Conservation (phyloP, 2,888 invertebrate species). For the Melitaea athalia region DNA sequence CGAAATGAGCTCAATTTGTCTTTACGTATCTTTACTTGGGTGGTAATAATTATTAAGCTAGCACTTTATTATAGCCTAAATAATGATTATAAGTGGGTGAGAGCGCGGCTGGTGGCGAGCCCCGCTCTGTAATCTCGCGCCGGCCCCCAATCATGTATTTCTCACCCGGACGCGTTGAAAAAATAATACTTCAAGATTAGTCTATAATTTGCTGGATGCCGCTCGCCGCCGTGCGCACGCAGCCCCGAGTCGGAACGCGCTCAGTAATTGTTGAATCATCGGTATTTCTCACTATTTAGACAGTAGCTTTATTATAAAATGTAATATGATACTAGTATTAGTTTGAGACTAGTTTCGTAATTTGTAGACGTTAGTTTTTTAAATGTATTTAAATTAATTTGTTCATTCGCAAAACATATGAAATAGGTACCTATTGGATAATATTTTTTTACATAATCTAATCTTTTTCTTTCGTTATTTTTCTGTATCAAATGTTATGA, state of each 20-base stretch:
- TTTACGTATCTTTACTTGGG: constrained; percentile 50
- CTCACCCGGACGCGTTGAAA: constrained; percentile 81
- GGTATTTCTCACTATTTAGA: constrained; percentile 63
- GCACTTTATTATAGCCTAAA: constrained; percentile 78
- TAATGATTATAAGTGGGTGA: constrained; percentile 75
- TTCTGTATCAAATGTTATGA: neutral
- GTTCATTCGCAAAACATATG: too few species aligned
- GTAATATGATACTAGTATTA: constrained; percentile 36
- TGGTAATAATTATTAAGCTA: constrained; percentile 73
- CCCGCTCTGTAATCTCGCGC: constrained; percentile 76
- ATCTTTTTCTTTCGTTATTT: too few species aligned
- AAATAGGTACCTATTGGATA: too few species aligned
- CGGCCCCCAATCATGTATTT: constrained; percentile 81
- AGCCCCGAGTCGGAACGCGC: constrained; percentile 32
- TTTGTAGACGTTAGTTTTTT: neutral
- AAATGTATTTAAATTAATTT: too few species aligned
- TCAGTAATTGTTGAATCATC: constrained; percentile 57
- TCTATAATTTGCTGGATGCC: constrained; percentile 80
- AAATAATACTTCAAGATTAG: constrained; percentile 79
- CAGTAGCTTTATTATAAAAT: constrained; percentile 65
- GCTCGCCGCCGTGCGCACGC: constrained; percentile 52
- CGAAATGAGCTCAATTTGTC: constrained; percentile 5
- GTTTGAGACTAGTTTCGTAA: neutral
- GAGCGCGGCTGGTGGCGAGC: constrained; percentile 75
- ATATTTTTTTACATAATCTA: too few species aligned